Conservation (phyloP, 2,797 vertebrate species). For the Passerculus sandwichensis region DNA sequence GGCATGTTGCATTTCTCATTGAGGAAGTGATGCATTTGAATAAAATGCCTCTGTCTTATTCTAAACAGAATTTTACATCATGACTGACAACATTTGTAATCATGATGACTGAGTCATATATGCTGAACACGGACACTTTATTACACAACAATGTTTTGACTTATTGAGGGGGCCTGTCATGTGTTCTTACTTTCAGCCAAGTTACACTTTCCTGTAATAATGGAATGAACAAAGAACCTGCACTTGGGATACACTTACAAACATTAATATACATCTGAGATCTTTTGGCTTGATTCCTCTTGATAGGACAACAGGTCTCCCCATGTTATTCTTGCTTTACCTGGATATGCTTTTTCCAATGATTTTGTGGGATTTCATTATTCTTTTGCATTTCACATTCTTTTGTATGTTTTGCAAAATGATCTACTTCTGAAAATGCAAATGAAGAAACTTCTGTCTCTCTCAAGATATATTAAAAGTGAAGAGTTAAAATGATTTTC, state of each 20-base stretch:
- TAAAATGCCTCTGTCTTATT: neutral
- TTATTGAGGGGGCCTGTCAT: neutral
- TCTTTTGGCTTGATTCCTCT: neutral
- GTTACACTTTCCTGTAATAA: neutral
- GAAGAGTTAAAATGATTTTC: neutral
- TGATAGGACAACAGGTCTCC: neutral
- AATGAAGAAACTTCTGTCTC: neutral
- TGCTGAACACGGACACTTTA: neutral
- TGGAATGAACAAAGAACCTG: neutral
- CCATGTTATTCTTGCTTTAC: neutral
- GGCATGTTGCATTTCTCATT: neutral
- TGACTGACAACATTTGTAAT: neutral
- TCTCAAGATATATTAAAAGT: neutral
- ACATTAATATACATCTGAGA: neutral
- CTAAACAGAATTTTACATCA: neutral
- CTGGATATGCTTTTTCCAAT: neutral
- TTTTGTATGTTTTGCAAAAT: neutral
- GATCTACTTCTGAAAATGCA: neutral
- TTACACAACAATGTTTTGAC: neutral
- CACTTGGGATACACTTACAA: neutral
- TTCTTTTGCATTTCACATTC: neutral
- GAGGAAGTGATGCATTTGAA: neutral
- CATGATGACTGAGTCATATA: neutral
- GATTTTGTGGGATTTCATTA: neutral
- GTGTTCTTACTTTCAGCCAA: neutral